A percentile compares a stretch with the other conserved stretches of the same genome.
phyloP scores from a whole-genome alignment of 2,113 vertebrate species.

The Phoenicopterus ruber region DNA sequence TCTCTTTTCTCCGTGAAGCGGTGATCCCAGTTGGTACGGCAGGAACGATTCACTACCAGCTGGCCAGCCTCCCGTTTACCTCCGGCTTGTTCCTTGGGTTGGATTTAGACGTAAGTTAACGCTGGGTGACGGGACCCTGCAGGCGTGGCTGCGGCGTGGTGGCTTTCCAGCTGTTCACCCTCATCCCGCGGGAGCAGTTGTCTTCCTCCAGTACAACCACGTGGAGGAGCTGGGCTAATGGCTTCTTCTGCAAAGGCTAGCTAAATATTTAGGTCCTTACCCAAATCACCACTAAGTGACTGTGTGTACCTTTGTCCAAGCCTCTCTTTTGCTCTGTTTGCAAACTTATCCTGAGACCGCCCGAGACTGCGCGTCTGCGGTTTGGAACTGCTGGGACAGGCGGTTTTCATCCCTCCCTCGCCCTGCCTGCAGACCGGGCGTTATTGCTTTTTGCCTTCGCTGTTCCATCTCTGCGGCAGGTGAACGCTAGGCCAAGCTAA shows the following conservation, averaged over 20 bases:
- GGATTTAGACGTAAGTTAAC: constrained; percentile 24
- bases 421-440: background rate
- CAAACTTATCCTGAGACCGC: rapidly evolving
- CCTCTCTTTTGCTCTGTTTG: background rate
- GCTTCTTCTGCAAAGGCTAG: background rate
- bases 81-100: background rate
- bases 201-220: background rate
- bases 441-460: background rate
- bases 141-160: rapidly evolving
- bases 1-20: background rate
- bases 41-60: constrained; percentile 12
- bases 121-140: background rate
- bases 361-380: rapidly evolving
- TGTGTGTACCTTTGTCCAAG: background rate
- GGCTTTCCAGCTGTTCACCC: background rate
- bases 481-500: background rate
- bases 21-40: background rate
- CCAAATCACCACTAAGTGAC: background rate
- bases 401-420: background rate
- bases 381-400: background rate
- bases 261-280: background rate
- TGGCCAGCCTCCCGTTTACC: background rate
- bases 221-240: background rate
- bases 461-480: background rate
- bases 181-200: rapidly evolving